phyloP scores from a whole-genome alignment of 2,888 invertebrate species.

The Dioctria linearis region DNA sequence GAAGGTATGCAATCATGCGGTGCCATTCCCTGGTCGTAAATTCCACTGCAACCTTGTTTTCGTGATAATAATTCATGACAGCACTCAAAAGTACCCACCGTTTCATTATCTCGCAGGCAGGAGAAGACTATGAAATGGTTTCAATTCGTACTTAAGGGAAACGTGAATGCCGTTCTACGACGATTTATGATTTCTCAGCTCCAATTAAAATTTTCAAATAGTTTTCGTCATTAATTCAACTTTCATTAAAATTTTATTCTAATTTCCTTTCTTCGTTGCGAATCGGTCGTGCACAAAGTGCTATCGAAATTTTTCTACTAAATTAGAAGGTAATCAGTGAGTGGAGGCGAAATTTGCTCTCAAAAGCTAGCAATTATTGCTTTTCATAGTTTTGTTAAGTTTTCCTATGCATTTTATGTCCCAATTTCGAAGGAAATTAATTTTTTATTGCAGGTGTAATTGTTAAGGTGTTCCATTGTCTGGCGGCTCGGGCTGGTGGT shows the following conservation, averaged over 20 bases:
- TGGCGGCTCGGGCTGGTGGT: constrained; percentile 8
- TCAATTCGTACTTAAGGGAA: neutral
- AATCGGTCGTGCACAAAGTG: constrained; percentile 15
- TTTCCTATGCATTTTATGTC: neutral
- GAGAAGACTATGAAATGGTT: constrained; percentile 12
- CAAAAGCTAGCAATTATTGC: constrained; percentile 34
- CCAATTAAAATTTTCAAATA: constrained; percentile 52
- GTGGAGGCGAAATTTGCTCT: neutral
- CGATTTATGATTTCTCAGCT: constrained; percentile 43
- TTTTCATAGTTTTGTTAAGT: constrained; percentile 20
- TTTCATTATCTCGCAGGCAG: constrained; percentile 30
- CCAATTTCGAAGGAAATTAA: constrained; percentile 12
- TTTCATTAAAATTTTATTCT: constrained; percentile 50
- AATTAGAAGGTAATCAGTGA: constrained; percentile 17
- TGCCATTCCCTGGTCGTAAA: constrained; percentile 43
- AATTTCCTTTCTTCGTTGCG: constrained; percentile 37
- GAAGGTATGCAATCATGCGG: constrained; percentile 47
- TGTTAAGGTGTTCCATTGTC: constrained; percentile 51
- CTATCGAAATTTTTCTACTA: constrained; percentile 20
- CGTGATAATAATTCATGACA: constrained; percentile 49
- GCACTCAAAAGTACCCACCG: constrained; percentile 37
- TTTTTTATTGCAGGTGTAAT: constrained; percentile 36
- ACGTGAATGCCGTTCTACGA: constrained; percentile 18
- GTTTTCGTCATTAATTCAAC: constrained; percentile 47
- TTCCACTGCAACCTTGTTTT: constrained; percentile 46